Percentiles rank a stretch among this genome's conserved stretches.
Conservation (phyloP, 1,140 invertebrate genomes). For the Neodiprion pinetum region DNA sequence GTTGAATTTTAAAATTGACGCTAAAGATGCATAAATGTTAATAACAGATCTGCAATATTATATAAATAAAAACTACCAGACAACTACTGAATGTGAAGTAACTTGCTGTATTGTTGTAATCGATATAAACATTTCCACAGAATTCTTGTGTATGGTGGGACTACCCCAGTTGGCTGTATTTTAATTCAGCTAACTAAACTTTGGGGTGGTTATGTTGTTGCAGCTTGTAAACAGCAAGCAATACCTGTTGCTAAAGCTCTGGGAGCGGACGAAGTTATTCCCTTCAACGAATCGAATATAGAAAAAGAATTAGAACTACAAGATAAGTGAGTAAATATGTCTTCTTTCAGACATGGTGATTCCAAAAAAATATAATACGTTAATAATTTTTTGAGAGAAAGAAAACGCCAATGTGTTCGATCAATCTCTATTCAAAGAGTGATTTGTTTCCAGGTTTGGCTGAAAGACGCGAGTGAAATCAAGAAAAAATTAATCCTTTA, state of each 20-base stretch:
- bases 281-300: conserved; percentile 53
- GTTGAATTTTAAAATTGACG: not conserved
- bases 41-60: not conserved
- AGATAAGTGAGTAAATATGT: conserved; percentile 46
- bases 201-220: conserved; percentile 70
- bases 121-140: conserved; percentile 55
- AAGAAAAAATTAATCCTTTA: conserved; percentile 18
- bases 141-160: conserved; percentile 73
- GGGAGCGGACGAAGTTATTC: conserved; percentile 65
- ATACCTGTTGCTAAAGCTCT: conserved; percentile 64
- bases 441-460: conserved; percentile 8
- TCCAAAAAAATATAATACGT: too few species aligned
- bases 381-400: too few species aligned
- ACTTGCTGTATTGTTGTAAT: not conserved
- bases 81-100: not conserved
- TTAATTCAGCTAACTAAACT: conserved; percentile 74
- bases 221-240: conserved; percentile 63
- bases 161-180: conserved; percentile 75
- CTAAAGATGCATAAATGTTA: not conserved
- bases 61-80: too few species aligned
- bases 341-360: conserved; percentile 4
- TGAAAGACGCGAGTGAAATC: not conserved
- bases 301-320: conserved; percentile 54
- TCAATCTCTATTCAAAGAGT: conserved; percentile 30
- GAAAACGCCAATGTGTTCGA: conserved; percentile 27